Evolutionary conservation across 2,797 vertebrate species (phyloP).

Genomic region (Spondyliosoma cantharus): DNA sequence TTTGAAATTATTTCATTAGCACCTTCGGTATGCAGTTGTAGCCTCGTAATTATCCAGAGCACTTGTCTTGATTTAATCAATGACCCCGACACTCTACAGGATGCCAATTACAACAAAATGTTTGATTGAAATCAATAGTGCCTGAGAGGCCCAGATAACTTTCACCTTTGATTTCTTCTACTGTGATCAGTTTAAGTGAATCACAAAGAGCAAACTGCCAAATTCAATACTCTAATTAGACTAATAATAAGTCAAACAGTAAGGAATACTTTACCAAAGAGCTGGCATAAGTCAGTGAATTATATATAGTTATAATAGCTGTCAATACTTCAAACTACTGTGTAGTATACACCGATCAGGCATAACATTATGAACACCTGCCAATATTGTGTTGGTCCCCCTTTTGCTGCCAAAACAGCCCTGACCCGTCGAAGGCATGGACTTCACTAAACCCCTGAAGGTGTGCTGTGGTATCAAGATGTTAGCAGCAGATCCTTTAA

Average conservation of each 20-base stretch:
- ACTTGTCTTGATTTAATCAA: slow-evolving; percentile 5
- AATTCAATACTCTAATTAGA: not conserved
- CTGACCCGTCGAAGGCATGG: too few species aligned
- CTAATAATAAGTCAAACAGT: not conserved
- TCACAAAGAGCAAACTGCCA: not conserved
- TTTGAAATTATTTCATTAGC: too few species aligned
- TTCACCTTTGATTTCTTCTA: not conserved
- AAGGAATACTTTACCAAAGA: not conserved
- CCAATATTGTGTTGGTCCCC: not conserved
- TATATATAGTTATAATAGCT: not conserved
- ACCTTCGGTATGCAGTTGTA: not conserved
- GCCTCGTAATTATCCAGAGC: not conserved
- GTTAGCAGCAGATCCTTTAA: too few species aligned
- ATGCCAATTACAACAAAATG: not conserved
- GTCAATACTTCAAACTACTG: not conserved
- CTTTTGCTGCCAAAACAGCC: too few species aligned
- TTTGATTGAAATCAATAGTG: slow-evolving; percentile 6
- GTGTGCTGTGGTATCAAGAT: too few species aligned
- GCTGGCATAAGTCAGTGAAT: not conserved
- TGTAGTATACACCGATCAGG: not conserved
- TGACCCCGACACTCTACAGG: not conserved
- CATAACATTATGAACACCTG: too few species aligned
- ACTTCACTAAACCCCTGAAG: too few species aligned
- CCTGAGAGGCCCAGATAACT: not conserved
- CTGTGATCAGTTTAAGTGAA: not conserved